Evolutionary conservation across 2,888 invertebrate genomes (phyloP).

Genomic region (Drosophila peninsularis): DNA sequence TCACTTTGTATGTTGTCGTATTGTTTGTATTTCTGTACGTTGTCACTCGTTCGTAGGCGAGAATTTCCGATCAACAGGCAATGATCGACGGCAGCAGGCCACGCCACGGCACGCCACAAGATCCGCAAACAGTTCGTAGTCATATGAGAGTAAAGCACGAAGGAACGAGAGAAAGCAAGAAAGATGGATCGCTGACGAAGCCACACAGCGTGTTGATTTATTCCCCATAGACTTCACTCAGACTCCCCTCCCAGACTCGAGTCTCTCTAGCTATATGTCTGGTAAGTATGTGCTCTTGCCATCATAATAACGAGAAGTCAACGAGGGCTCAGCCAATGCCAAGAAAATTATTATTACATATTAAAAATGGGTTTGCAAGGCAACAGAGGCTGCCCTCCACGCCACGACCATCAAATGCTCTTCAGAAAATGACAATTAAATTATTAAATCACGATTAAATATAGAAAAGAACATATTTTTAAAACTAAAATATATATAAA

Average conservation of each 20-base stretch:
- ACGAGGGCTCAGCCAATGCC: slow-evolving; percentile 41
- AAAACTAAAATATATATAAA: no score
- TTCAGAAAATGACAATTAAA: background rate
- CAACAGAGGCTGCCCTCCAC: background rate
- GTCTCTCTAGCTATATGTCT: slow-evolving; percentile 14
- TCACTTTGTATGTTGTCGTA: slow-evolving; percentile 40
- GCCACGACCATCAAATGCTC: slow-evolving; percentile 35
- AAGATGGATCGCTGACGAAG: slow-evolving; percentile 76
- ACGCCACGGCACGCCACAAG: slow-evolving; percentile 60
- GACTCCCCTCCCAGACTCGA: slow-evolving; percentile 43
- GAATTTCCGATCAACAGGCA: slow-evolving; percentile 79
- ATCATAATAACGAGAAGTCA: slow-evolving; percentile 47
- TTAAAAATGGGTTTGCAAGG: slow-evolving; percentile 38
- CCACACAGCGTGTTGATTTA: slow-evolving; percentile 83
- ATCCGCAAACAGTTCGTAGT: slow-evolving; percentile 17
- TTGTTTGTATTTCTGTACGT: slow-evolving; percentile 51
- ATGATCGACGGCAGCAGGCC: slow-evolving; percentile 77
- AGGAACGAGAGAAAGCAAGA: slow-evolving; percentile 17
- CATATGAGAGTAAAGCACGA: slow-evolving; percentile 17
- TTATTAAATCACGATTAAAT: background rate
- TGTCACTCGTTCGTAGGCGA: slow-evolving; percentile 81
- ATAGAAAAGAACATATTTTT: background rate
- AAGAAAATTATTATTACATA: slow-evolving; percentile 44
- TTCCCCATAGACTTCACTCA: slow-evolving; percentile 77
- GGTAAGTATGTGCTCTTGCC: slow-evolving; percentile 48